Percentiles rank a stretch among this genome's conserved stretches.
Evolutionary conservation across 1,140 invertebrate genomes (phyloP).

Genomic region (Neodiprion virginianus): DNA sequence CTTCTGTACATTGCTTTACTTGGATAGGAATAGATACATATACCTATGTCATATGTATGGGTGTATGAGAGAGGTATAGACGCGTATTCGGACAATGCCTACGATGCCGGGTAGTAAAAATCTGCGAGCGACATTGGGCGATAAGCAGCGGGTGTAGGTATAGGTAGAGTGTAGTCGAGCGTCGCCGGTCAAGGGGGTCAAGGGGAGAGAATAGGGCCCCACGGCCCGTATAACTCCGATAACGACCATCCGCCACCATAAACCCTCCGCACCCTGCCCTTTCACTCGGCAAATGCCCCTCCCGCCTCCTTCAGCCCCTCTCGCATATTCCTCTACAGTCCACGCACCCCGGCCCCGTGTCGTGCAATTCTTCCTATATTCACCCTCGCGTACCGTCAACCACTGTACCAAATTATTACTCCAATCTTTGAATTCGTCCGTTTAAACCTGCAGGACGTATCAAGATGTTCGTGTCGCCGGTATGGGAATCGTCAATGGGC

Average conservation of each 20-base stretch:
- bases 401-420: too few species aligned
- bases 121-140: conserved; percentile 27
- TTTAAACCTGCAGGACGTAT: too few species aligned
- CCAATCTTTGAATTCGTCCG: too few species aligned
- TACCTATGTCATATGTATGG: too few species aligned
- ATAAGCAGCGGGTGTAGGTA: conserved; percentile 25
- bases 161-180: background rate
- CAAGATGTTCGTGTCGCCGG: too few species aligned
- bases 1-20: too few species aligned
- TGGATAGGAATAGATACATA: too few species aligned
- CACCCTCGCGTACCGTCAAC: too few species aligned
- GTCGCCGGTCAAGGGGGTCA: conserved; percentile 26
- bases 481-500: too few species aligned
- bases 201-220: conserved; percentile 30
- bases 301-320: background rate
- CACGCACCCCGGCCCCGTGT: too few species aligned
- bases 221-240: conserved; percentile 41
- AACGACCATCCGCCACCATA: conserved; percentile 39
- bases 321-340: too few species aligned
- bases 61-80: background rate
- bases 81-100: background rate
- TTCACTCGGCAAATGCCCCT: conserved; percentile 27
- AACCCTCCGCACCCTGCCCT: conserved; percentile 34
- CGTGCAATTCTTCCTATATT: too few species aligned
- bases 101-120: conserved; percentile 23